Base-by-base conservation (phyloP, 1,140 invertebrate species). In the Phthorimaea operculella region DNA sequence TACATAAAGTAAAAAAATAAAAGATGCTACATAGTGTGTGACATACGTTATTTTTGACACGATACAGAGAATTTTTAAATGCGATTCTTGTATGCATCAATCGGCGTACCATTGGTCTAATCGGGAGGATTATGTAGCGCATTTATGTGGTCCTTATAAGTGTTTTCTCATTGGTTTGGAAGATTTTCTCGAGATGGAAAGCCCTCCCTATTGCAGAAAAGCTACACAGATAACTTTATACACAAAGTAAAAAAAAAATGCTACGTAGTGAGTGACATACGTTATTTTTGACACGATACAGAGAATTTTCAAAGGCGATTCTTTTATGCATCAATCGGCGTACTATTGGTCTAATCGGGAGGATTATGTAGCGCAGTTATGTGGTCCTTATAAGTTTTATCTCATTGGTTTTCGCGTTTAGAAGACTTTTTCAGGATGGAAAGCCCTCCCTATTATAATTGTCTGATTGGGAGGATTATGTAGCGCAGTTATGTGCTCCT, bases 221-320 rank as follows among this genome's bases (percentile, higher is more conserved):
- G n/a, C n/a, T n/a, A n/a, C n/a, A n/a, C n/a, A n/a, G n/a, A n/a
- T n/a, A n/a, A n/a, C n/a, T n/a, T n/a, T n/a, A n/a, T n/a, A n/a
- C n/a, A n/a, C n/a, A n/a, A n/a, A n/a, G n/a, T n/a, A n/a, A n/a
- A n/a, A n/a, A n/a, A n/a, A n/a, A n/a, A n/a, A n/a, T n/a, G n/a
- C n/a, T n/a, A n/a, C n/a, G n/a, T n/a, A n/a, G n/a, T n/a, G n/a
- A n/a, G 76, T 74, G 74, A 79, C 68, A 71, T 1, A 47, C 16
- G 14, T 47, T 50, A 49, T 12, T 10, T n/a, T 59, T 61, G 55
- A 52, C 53, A 44, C 66, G 54, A 55, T 51, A 56, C 63, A 57
- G 53, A n/a, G 57, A 36, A 51, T 47, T 18, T 51, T 66, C 57
- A 65, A 54, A 63, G 68, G 52, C 61, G 63, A 66, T 62, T n/a